Evolutionary conservation across 2,113 vertebrate species (phyloP).

Genomic region (Semnornis frantzii): DNA sequence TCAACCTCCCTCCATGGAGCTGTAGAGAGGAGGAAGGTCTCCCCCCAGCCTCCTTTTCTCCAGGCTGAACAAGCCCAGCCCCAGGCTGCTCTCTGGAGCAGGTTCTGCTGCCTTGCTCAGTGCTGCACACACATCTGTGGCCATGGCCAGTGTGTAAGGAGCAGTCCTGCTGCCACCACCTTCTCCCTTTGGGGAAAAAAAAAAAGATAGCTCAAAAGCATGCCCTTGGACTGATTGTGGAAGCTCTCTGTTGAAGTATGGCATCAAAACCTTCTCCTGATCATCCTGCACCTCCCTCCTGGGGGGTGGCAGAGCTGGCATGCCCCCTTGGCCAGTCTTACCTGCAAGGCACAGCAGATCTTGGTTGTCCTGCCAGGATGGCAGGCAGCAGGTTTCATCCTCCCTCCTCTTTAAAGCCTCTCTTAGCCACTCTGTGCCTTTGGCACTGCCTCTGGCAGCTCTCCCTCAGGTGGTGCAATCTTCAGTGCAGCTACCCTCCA

Average conservation of each 20-base stretch:
- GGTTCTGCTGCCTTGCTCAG: neutral
- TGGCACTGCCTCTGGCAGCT: slow-evolving; percentile 38
- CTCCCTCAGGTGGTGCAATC: slow-evolving; percentile 27
- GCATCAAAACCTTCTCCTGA: neutral
- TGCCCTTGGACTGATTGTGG: neutral
- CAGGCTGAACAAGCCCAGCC: no score
- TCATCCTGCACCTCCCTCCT: neutral
- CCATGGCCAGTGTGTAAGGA: neutral
- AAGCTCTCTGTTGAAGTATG: neutral
- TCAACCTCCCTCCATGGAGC: no score
- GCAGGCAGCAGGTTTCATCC: neutral
- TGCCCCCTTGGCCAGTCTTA: neutral
- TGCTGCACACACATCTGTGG: neutral
- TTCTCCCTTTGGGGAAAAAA: neutral
- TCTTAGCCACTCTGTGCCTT: slow-evolving; percentile 24
- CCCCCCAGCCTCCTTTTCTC: no score
- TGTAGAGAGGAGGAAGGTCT: no score
- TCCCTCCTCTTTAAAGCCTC: neutral
- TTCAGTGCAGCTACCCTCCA: slow-evolving; percentile 38
- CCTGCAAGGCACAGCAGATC: neutral
- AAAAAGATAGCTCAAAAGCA: neutral
- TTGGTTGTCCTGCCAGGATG: neutral
- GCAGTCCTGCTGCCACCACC: neutral
- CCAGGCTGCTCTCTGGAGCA: neutral
- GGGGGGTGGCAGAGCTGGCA: neutral